Evolutionary conservation across 2,797 vertebrate species (phyloP).

Genomic region (Rhynchonycteris naso): DNA sequence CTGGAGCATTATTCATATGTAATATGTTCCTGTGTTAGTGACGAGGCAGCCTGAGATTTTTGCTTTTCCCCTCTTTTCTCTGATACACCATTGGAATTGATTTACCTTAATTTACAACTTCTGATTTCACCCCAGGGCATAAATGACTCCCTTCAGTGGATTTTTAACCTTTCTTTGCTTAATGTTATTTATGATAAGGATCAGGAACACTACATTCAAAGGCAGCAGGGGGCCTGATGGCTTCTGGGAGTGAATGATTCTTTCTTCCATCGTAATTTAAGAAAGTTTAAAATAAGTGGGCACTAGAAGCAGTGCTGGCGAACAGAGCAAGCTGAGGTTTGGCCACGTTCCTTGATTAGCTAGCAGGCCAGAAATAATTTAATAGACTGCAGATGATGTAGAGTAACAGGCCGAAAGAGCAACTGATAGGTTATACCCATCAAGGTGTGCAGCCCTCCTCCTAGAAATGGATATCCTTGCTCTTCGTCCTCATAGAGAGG

Average conservation of each 20-base stretch:
- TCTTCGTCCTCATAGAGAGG: constrained; percentile 15
- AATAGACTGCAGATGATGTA: not conserved
- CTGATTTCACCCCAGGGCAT: constrained; percentile 53
- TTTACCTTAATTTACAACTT: constrained; percentile 54
- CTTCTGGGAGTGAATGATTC: constrained; percentile 52
- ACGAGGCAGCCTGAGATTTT: not conserved
- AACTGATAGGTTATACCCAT: constrained; percentile 13
- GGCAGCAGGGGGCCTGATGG: not conserved
- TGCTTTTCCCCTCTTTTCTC: constrained; percentile 4
- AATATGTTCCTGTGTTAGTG: not conserved
- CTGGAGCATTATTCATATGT: not conserved
- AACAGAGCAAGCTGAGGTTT: not conserved
- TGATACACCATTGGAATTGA: not conserved
- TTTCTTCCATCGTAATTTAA: constrained; percentile 64
- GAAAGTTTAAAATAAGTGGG: constrained; percentile 49
- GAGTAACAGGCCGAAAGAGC: constrained; percentile 27
- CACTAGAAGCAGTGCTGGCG: not conserved
- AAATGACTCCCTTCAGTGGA: not conserved
- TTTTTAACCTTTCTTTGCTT: not conserved
- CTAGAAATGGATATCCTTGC: not conserved
- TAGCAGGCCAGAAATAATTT: constrained; percentile 7
- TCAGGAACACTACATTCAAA: constrained; percentile 58
- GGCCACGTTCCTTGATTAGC: not conserved
- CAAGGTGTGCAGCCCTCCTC: not conserved
- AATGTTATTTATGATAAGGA: constrained; percentile 55